Percentiles rank a stretch among this genome's conserved stretches.
phyloP scores from a whole-genome alignment of 2,113 vertebrate genomes.

The human (Homo sapiens) region GRCh38 chr6:44106501-44107000 shows the following conservation, averaged over 20 bases:
- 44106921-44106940: background rate
- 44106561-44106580: background rate
- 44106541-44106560: background rate
- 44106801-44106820: fast-evolving
- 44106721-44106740: background rate
- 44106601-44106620: background rate
- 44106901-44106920: background rate
- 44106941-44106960: background rate
- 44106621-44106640: background rate
- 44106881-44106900: background rate
- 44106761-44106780: background rate
- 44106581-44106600: background rate
- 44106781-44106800: background rate
- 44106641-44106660: background rate
- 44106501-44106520: too few species aligned
- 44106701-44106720: background rate
- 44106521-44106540: background rate
- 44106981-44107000: background rate
- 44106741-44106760: background rate
- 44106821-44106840: background rate
- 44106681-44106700: background rate
- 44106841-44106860: background rate
- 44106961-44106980: background rate
- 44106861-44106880: background rate
- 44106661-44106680: background rate